Conservation (phyloP, 2,888 invertebrate species). For the Drosophila melanosoma region DNA sequence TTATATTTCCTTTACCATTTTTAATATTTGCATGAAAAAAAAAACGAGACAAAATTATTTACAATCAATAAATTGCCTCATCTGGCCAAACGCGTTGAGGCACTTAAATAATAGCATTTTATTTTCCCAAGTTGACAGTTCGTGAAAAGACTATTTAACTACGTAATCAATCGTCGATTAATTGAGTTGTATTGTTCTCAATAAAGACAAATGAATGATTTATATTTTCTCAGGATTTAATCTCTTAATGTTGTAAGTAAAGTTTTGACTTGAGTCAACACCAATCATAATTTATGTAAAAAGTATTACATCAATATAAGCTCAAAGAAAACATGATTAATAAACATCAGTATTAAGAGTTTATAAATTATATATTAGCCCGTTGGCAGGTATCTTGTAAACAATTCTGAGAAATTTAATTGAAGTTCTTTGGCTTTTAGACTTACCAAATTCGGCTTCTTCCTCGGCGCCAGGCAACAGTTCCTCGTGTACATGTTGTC, state of each 20-base stretch:
- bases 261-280: neutral
- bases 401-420: neutral
- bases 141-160: neutral
- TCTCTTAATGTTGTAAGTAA: neutral
- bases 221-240: neutral
- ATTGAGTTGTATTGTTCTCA: neutral
- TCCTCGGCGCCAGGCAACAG: slow-evolving; percentile 71
- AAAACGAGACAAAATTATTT: neutral
- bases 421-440: neutral
- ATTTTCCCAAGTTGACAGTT: neutral
- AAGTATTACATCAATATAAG: neutral
- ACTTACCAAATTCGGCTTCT: slow-evolving; percentile 84
- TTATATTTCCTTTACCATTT: neutral
- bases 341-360: neutral
- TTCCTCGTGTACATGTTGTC: slow-evolving; percentile 55
- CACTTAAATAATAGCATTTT: neutral
- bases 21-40: neutral
- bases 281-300: neutral
- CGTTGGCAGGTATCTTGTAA: slow-evolving; percentile 9
- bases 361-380: neutral
- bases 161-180: neutral
- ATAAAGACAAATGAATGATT: neutral
- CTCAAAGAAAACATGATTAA: slow-evolving; percentile 40
- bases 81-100: neutral
- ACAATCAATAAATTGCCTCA: neutral